Base-by-base conservation (phyloP, 2,888 invertebrate species). In the Leptopilina syphax region DNA sequence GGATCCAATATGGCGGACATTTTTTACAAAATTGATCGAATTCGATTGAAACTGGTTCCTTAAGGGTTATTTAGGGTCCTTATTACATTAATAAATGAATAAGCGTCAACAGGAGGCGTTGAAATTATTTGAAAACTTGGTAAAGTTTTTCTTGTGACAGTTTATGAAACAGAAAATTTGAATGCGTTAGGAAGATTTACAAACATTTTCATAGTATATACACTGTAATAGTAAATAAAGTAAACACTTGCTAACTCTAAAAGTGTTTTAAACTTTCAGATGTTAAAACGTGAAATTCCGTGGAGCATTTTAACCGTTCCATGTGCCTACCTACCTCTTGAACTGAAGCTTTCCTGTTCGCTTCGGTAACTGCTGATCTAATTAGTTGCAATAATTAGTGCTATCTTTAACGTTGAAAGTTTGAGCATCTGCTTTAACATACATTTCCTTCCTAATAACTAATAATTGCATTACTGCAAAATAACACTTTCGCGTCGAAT, bases 371-470 rank as follows among this genome's bases (percentile, higher is more conserved):
- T 81, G 65, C 80, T 82, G 78, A 79, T 83, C 80, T 83, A 83
- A 83, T 83, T 83, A 83, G 81, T 83, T 83, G 78, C 79, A 70
- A 81, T 83, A 83, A 82, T 83, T 83, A 82, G 80, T 77, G 79
- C 81, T 79, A 80, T 81, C 81, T 81, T 76, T 79, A 65, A 77
- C 76, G 78, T 63, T 73, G 78, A 79, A 83, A 83, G 77, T 82
- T 83, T 80, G 76, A 63, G 50, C 70, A 34, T 27, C 18, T 77
- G 60, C 80, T 50, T 47, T 27, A 50, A 50, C 47, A 70, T 70
- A 60, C 18, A 70, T 70, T 70, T 70, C 6, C 50, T 47, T 54
- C 18, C 47, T 70, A 50, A 70, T 24, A 70, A 18, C 27, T 24
- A 27, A 70, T 70, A 70, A 70, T 54, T 50, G 12, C 10, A 27